Evolutionary conservation across 2,797 vertebrate species (phyloP).

Genomic region (Oophaga sylvatica): DNA sequence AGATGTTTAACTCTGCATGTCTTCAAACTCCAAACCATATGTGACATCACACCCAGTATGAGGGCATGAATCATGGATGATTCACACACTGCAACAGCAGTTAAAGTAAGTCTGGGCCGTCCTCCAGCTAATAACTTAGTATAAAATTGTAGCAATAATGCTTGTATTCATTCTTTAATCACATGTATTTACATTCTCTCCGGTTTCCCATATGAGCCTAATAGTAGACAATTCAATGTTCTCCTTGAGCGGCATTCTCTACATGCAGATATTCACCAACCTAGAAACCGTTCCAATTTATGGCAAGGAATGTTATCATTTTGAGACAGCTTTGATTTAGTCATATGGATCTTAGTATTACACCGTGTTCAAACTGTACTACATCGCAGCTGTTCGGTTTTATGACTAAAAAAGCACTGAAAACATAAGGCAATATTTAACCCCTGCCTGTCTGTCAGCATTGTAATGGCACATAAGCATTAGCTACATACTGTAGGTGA

Average conservation of each 20-base stretch:
- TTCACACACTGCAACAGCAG: not conserved
- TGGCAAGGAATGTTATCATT: not conserved
- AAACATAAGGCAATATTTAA: not conserved
- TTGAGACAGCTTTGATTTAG: constrained; percentile 1
- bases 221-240: not conserved
- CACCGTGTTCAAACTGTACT: not conserved
- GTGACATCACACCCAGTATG: not conserved
- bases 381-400: not conserved
- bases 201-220: constrained; percentile 1
- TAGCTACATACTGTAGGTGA: too few relatives aligned
- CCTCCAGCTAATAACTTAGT: constrained; percentile 27
- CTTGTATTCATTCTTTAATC: constrained; percentile 12
- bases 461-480: not conserved
- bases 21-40: not conserved
- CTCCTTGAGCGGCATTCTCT: not conserved
- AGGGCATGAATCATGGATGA: not conserved
- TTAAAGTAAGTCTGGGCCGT: constrained; percentile 15
- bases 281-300: not conserved
- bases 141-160: not conserved
- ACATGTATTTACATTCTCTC: constrained; percentile 10
- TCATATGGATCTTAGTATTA: constrained; percentile 2
- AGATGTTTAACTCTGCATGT: not conserved
- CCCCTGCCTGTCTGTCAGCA: not conserved
- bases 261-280: not conserved
- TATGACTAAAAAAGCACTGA: not conserved